Percentiles rank a stretch among this genome's conserved stretches.
These are phyloP conservation scores for Brenthis daphne DNA, from an alignment of 2,888 invertebrate genomes.

Conservation along the genomic window DNA sequence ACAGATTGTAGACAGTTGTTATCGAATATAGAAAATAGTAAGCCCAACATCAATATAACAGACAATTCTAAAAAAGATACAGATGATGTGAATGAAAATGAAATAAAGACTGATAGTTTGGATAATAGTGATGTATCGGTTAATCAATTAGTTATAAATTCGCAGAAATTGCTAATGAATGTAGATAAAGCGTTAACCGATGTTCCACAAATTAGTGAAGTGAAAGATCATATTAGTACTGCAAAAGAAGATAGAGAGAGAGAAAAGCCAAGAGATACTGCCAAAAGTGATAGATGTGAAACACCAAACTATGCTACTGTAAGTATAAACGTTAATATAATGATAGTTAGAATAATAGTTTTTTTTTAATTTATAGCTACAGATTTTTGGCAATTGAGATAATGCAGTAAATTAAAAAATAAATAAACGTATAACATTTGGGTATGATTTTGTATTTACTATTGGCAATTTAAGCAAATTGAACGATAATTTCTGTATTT, in stretches of 20 bases:
- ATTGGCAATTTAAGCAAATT: too few relatives aligned
- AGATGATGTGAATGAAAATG: slow-evolving; percentile 50
- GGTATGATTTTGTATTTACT: too few relatives aligned
- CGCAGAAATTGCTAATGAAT: slow-evolving; percentile 67
- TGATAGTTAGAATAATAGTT: too few relatives aligned
- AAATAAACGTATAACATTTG: too few relatives aligned
- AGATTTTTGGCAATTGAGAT: too few relatives aligned
- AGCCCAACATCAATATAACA: slow-evolving; percentile 2
- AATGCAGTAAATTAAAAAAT: too few relatives aligned
- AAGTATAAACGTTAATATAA: background rate
- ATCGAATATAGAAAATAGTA: background rate
- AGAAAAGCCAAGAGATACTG: slow-evolving; percentile 11
- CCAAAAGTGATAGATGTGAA: slow-evolving; percentile 10
- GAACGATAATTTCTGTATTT: too few relatives aligned
- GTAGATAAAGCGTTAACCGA: slow-evolving; percentile 66
- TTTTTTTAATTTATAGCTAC: too few relatives aligned
- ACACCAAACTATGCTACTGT: slow-evolving; percentile 20
- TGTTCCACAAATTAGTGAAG: slow-evolving; percentile 29
- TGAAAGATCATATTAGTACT: slow-evolving; percentile 25
- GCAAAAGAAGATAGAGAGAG: slow-evolving; percentile 18
- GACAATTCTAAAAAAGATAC: slow-evolving; percentile 10
- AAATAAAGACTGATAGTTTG: slow-evolving; percentile 30
- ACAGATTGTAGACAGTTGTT: too few relatives aligned
- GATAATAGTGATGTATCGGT: slow-evolving; percentile 52
- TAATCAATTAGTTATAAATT: slow-evolving; percentile 68